A percentile compares a stretch with the other conserved stretches of the same genome.
phyloP scores from a whole-genome alignment of 2,888 invertebrate genomes.

The Eurytoma adleriae region DNA sequence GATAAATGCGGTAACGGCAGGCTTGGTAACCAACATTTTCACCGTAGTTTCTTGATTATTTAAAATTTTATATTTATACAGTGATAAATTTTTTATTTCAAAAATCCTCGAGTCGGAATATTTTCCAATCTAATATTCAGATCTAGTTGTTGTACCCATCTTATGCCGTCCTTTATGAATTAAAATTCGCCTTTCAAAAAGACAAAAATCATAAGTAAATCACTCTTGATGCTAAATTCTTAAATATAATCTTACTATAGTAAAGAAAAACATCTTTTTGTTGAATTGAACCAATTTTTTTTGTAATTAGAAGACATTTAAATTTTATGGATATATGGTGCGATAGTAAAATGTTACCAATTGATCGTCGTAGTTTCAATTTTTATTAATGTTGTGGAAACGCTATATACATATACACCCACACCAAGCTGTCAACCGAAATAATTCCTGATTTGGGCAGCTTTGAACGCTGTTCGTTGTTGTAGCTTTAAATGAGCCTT shows the following conservation, averaged over 20 bases:
- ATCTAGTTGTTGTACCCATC: constrained; percentile 6
- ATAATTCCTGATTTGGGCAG: neutral
- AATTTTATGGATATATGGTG: neutral
- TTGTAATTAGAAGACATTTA: neutral
- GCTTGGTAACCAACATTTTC: constrained; percentile 4
- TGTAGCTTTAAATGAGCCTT: constrained; percentile 6
- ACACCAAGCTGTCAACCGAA: neutral
- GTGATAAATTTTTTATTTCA: neutral
- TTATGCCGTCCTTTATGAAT: constrained; percentile 41
- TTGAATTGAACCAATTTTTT: neutral
- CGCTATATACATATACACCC: neutral
- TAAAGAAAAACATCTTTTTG: too few species aligned
- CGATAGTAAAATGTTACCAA: neutral
- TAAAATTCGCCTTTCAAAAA: neutral
- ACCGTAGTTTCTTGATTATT: neutral
- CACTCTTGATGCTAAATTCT: neutral
- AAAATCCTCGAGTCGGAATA: neutral
- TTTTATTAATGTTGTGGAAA: neutral
- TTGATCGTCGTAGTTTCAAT: constrained; percentile 3
- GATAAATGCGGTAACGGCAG: neutral
- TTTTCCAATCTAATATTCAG: neutral
- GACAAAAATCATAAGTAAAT: constrained; percentile 11
- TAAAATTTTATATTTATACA: neutral
- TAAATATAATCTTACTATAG: neutral
- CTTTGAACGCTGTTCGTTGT: neutral